These are phyloP conservation scores for Caerostris darwini DNA, from an alignment of 1,140 invertebrate genomes.

Conservation along the genomic window DNA sequence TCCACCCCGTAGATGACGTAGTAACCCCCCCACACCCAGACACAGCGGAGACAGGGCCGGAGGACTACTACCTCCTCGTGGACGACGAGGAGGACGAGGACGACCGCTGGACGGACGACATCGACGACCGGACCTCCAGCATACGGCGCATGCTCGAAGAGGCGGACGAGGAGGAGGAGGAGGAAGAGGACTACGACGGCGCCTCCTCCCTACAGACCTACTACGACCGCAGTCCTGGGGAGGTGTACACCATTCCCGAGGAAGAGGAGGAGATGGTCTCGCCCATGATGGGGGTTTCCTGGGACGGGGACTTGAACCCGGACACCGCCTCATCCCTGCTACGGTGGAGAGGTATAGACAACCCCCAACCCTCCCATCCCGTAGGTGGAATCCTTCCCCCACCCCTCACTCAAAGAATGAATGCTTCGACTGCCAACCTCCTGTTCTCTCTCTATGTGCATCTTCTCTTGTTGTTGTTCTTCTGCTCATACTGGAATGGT, in stretches of 20 bases:
- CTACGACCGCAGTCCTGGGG: slow-evolving; percentile 83
- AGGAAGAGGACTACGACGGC: slow-evolving; percentile 78
- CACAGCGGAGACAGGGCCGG: not conserved
- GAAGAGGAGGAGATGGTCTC: slow-evolving; percentile 84
- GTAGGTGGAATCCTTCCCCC: slow-evolving; percentile 38
- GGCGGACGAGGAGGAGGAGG: slow-evolving; percentile 78
- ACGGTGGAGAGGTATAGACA: slow-evolving; percentile 78
- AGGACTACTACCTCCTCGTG: slow-evolving; percentile 59
- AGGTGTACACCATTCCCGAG: slow-evolving; percentile 84
- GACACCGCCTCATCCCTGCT: slow-evolving; percentile 76
- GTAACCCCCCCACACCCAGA: slow-evolving; percentile 43
- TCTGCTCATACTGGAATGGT: not conserved
- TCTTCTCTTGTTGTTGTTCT: slow-evolving; percentile 24
- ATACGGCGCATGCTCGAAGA: slow-evolving; percentile 72
- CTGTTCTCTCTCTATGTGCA: not conserved
- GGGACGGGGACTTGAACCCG: slow-evolving; percentile 81
- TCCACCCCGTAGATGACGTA: slow-evolving; percentile 75
- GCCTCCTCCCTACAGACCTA: slow-evolving; percentile 79
- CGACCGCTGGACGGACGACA: slow-evolving; percentile 52
- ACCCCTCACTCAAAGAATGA: slow-evolving; percentile 27
- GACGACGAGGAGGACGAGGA: slow-evolving; percentile 46
- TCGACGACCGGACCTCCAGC: slow-evolving; percentile 50
- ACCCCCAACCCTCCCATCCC: slow-evolving; percentile 60
- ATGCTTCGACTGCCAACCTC: slow-evolving; percentile 7
- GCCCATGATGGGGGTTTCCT: slow-evolving; percentile 82